Evolutionary conservation across 2,797 vertebrate genomes (phyloP), one percentile per base, ranked within the genome.

Genomic region (Melanotaenia parkinsoni): DNA sequence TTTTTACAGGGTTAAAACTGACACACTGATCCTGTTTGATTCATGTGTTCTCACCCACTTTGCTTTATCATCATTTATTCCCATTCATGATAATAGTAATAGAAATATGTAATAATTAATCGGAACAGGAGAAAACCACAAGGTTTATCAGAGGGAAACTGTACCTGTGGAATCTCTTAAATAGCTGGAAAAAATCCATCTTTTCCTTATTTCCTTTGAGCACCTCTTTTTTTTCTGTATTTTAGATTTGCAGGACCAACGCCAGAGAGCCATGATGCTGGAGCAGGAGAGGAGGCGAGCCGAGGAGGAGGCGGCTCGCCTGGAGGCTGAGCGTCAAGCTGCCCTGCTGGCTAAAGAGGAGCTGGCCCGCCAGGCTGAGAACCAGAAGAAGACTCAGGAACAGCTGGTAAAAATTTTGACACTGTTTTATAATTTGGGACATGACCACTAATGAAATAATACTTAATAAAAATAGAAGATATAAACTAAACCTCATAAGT

Each of bases 301-400:
- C 0, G 95, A 96, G 86, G 88, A 94, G 3, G 97, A 98, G 83
- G 95, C 97, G 0, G 94, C 96, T 43, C 95, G 96, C 28, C 90
- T 99, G 83, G 98, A 98, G 93, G 82, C 92, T 0, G 97, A 98
- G 45, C 96, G 97, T 3, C 88, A 97, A 88, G 93, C 94, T 0
- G 97, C 96, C 3, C 92, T 98, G 74, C 90, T 93, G 70, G 97
- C 96, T 80, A 98, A 98, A 88, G 97, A 98, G 68, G 96, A 98
- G 84, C 93, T 99, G 79, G 96, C 96, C 53, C 93, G 88, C 58
- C 95, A 97, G 63, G 93, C 95, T 0, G 93, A 93, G 71, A 93
- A 95, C 85, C 97, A 98, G 90, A 95, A 94, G 72, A 97, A 97
- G 92, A 95, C 91, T 90, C 96, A 97, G 88, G 97, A 98, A 76